Base-by-base conservation (phyloP, 2,888 invertebrate genomes). In the Cerastis leucographa region DNA sequence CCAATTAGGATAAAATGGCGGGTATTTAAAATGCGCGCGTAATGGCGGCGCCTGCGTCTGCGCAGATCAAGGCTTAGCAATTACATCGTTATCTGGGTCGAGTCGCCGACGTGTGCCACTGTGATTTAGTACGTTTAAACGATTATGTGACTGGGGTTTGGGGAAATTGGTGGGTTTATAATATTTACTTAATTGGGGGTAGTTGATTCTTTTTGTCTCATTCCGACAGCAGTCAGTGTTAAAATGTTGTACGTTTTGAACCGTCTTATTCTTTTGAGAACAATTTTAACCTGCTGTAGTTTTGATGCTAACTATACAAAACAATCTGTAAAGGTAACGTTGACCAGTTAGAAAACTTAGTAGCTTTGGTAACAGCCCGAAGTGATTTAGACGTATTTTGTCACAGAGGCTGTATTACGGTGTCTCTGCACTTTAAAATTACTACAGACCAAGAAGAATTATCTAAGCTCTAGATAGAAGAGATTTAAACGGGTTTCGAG, bases 11-110 rank as follows among this genome's bases (percentile, higher is more conserved):
- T 87, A 88, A 79, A 83, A 80, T 76, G 85, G 76, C 75, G 74
- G 76, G 80, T 83, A 89, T 90, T 90, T 90, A 87, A 90, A 90
- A 89, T 86, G 87, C 85, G 82, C 78, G 76, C 70, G 65, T 90
- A 90, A 90, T 90, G 84, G 83, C 84, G 90, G 88, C 88, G 88
- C 87, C 81, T 83, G 89, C 86, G 87, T 85, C 77, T 66, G 86
- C 80, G 78, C 86, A 81, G 87, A 88, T 85, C 90, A 90, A 89
- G 90, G 90, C 78, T 86, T 70, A 64, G 87, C 85, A 89, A 87
- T 88, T 88, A 88, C 80, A 80, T 80, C 85, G 86, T 85, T 85
- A 88, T 88, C 86, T 88, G 83, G 88, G 87, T 88, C 88, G 83
- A 81, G 76, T 66, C 46, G 84, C 54, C 56, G 81, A 86, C 87